These are phyloP conservation scores for Pangasianodon hypophthalmus DNA, from an alignment of 2,113 vertebrate species.

Conservation along the genomic window DNA sequence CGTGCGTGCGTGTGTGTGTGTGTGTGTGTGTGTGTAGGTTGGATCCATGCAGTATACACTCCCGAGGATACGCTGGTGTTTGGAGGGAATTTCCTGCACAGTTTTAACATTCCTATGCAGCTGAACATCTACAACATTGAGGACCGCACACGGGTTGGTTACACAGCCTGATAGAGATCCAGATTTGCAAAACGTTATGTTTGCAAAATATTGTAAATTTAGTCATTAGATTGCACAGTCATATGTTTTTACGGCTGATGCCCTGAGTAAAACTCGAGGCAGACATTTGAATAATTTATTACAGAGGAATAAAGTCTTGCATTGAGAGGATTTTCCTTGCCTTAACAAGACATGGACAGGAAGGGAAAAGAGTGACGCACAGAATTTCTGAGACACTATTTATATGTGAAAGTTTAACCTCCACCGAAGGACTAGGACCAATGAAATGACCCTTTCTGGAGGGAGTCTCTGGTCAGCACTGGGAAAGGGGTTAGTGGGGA, in stretches of 20 bases:
- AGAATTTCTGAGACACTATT: background rate
- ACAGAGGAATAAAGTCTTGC: background rate
- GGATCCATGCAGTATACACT: slow-evolving; percentile 99
- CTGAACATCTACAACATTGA: slow-evolving; percentile 96
- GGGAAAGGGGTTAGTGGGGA: background rate
- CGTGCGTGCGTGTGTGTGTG: slow-evolving; percentile 2
- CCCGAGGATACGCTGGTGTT: slow-evolving; percentile 96
- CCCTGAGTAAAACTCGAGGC: background rate
- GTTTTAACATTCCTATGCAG: slow-evolving; percentile 99
- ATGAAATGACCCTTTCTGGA: background rate
- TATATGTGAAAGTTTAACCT: background rate
- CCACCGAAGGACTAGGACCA: background rate
- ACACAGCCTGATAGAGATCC: background rate
- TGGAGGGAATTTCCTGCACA: slow-evolving; percentile 97
- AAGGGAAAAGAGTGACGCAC: background rate
- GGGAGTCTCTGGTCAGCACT: no score
- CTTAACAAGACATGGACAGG: background rate
- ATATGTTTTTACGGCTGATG: background rate
- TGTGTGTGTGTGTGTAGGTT: slow-evolving; percentile 73
- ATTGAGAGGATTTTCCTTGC: background rate
- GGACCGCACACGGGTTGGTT: slow-evolving; percentile 91
- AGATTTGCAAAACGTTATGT: background rate
- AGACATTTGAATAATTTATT: background rate
- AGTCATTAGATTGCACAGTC: background rate
- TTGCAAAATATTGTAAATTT: background rate